phyloP scores from a whole-genome alignment of 2,113 vertebrate species.

The Anarhynchus alexandrinus region DNA sequence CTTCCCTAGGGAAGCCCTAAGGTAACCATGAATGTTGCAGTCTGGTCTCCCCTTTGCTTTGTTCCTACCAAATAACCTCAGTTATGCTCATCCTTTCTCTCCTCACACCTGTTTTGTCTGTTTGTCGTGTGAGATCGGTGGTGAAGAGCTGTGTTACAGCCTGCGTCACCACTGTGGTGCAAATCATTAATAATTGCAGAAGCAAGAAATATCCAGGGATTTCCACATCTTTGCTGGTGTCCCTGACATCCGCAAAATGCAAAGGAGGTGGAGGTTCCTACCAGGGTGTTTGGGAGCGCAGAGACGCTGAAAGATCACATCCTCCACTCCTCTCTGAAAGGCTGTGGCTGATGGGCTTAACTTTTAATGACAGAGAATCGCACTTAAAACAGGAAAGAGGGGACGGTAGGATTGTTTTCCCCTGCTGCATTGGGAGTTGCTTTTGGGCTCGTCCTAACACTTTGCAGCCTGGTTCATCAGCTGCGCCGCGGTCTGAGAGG shows the following conservation, averaged over 20 bases:
- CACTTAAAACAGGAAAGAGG: not conserved
- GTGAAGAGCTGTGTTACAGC: not conserved
- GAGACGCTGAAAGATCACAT: not conserved
- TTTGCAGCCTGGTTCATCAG: not conserved
- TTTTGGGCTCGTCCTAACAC: not conserved
- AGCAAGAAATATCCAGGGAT: not conserved
- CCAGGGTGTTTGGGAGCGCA: not conserved
- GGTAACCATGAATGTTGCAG: accelerated
- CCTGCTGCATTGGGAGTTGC: not conserved
- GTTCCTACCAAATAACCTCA: not conserved
- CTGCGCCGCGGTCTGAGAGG: accelerated
- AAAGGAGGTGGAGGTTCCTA: not conserved
- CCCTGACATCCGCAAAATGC: not conserved
- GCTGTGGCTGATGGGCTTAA: not conserved
- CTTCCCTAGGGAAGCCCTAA: not conserved
- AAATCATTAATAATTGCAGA: not conserved
- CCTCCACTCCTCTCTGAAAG: not conserved
- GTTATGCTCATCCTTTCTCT: not conserved
- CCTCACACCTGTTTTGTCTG: not conserved
- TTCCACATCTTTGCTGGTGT: not conserved
- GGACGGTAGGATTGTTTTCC: not conserved
- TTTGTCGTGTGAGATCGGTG: not conserved
- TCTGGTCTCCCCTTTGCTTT: not conserved
- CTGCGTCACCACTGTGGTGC: not conserved
- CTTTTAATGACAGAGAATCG: not conserved